phyloP scores from a whole-genome alignment of 2,888 invertebrate genomes.

The Eristalis intricaria region DNA sequence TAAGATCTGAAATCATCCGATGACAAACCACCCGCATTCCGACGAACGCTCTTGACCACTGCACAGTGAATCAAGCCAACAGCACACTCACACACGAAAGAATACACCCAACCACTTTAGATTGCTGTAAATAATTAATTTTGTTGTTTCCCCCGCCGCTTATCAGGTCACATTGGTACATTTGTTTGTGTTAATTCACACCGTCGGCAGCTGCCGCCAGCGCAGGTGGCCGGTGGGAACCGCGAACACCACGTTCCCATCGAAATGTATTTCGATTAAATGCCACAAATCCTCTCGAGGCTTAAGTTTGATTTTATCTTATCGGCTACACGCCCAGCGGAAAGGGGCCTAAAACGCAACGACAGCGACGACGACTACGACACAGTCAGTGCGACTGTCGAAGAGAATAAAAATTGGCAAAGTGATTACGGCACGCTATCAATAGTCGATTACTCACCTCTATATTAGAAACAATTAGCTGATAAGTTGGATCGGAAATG shows the following conservation, averaged over 20 bases:
- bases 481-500: slow-evolving; percentile 46
- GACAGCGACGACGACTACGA: neutral
- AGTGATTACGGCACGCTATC: slow-evolving; percentile 36
- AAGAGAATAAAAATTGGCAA: neutral
- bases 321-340: neutral
- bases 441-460: slow-evolving; percentile 54
- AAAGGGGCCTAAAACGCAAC: neutral
- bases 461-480: slow-evolving; percentile 53
- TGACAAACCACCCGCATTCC: neutral
- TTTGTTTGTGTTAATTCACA: neutral
- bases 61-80: neutral
- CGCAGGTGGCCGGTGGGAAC: neutral
- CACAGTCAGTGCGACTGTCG: neutral
- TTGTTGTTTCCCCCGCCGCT: neutral
- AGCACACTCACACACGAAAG: neutral
- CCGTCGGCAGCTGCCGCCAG: slow-evolving; percentile 12
- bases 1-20: neutral
- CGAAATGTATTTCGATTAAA: slow-evolving; percentile 6
- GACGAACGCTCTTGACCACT: slow-evolving; percentile 10
- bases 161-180: slow-evolving; percentile 1
- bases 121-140: slow-evolving; percentile 22
- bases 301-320: slow-evolving; percentile 35
- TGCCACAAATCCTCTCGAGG: neutral
- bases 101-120: neutral
- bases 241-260: neutral